A percentile compares a stretch with the other conserved stretches of the same genome.
These are phyloP conservation scores for Ciconia boyciana DNA, from an alignment of 2,113 vertebrate genomes.

Conservation along the genomic window DNA sequence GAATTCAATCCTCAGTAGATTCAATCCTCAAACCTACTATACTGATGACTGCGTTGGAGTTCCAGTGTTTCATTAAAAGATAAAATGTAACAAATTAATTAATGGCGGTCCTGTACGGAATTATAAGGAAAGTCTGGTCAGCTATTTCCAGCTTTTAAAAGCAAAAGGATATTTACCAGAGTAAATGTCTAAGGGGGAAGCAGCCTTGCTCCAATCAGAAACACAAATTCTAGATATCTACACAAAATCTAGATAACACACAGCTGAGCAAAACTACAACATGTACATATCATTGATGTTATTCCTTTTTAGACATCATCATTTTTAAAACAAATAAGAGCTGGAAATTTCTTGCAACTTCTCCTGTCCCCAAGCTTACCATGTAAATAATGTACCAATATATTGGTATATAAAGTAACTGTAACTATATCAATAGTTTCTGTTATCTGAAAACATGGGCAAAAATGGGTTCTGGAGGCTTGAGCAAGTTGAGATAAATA, in stretches of 20 bases:
- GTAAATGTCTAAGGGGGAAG: background rate
- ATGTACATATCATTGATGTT: background rate
- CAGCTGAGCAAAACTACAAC: background rate
- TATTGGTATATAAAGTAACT: background rate
- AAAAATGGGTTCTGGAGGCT: background rate
- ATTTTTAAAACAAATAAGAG: background rate
- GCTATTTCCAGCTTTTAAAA: background rate
- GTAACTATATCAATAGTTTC: background rate
- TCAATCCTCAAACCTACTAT: background rate
- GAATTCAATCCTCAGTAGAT: background rate
- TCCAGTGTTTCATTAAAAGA: background rate
- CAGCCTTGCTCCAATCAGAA: background rate
- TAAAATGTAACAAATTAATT: background rate
- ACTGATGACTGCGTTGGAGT: background rate
- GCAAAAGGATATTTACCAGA: background rate
- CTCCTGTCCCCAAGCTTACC: background rate
- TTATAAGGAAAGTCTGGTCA: background rate
- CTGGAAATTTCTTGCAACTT: background rate
- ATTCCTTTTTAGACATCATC: background rate
- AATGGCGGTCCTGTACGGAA: background rate
- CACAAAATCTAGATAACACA: background rate
- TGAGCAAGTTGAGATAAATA: background rate
- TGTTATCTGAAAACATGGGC: background rate
- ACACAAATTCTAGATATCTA: background rate
- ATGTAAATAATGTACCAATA: background rate